Conservation (phyloP, 2,797 vertebrate genomes). For the Linurgus olivaceus region DNA sequence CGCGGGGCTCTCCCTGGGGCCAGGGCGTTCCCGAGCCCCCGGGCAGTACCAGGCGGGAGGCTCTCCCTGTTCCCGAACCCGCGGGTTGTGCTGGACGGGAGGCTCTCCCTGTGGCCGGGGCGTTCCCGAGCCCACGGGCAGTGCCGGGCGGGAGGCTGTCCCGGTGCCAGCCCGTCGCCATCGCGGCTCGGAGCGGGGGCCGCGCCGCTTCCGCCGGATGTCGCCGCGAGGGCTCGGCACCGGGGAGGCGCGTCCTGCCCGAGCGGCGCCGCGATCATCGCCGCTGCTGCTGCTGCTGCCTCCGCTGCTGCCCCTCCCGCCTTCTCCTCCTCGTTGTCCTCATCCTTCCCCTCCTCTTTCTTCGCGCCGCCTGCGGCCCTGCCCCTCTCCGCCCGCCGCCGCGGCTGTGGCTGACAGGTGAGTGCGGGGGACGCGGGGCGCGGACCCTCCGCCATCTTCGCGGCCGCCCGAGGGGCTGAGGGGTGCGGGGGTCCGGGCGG, state of each 20-base stretch:
- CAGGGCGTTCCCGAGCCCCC: no score
- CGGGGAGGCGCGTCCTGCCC: neutral
- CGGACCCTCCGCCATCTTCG: constrained; percentile 45
- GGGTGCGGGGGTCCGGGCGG: neutral
- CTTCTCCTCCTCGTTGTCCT: neutral
- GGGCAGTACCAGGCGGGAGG: no score
- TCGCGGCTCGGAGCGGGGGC: neutral
- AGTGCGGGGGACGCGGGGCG: neutral
- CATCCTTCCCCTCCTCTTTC: neutral
- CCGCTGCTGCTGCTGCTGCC: neutral
- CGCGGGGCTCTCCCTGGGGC: no score
- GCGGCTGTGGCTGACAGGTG: constrained; percentile 24
- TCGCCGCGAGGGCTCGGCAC: neutral
- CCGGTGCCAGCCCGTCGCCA: neutral
- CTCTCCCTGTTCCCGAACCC: no score
- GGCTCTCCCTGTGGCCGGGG: neutral
- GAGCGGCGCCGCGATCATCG: neutral
- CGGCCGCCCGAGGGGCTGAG: neutral
- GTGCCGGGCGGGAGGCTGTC: neutral
- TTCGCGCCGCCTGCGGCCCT: neutral
- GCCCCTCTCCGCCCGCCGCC: neutral
- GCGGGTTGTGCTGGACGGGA: no score
- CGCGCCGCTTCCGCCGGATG: constrained; percentile 50
- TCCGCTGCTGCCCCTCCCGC: neutral
- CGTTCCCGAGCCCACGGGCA: neutral